Evolutionary conservation across 2,888 invertebrate genomes (phyloP).

Genomic region (Zhengitettix transpicula): DNA sequence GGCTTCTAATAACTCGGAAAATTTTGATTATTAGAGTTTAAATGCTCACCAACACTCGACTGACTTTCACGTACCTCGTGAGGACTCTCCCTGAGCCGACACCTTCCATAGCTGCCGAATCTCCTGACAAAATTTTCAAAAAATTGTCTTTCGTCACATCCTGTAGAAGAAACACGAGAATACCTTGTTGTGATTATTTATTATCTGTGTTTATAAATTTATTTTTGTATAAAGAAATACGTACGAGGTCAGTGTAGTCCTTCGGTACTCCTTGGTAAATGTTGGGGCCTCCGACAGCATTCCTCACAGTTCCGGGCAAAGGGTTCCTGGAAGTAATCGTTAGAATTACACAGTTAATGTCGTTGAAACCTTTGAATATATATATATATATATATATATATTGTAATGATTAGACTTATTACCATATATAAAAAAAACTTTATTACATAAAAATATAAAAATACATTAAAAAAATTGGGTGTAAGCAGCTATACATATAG

Average conservation of each 20-base stretch:
- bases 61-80: slow-evolving; percentile 19
- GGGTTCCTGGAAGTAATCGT: slow-evolving; percentile 32
- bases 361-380: no score
- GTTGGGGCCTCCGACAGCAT: slow-evolving; percentile 34
- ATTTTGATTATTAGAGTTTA: no score
- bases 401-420: no score
- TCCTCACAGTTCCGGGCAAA: slow-evolving; percentile 34
- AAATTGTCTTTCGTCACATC: slow-evolving; percentile 36
- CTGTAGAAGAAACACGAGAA: slow-evolving; percentile 16
- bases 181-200: not conserved
- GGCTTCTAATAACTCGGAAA: not conserved
- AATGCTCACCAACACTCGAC: no score
- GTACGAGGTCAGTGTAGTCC: slow-evolving; percentile 34
- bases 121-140: slow-evolving; percentile 34
- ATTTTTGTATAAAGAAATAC: slow-evolving; percentile 3
- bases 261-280: slow-evolving; percentile 36
- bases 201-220: not conserved
- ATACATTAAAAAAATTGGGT: no score
- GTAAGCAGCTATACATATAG: no score
- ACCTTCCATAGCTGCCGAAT: slow-evolving; percentile 26
- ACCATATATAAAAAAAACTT: no score
- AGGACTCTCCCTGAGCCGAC: slow-evolving; percentile 32
- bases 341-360: no score
- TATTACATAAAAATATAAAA: no score
- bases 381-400: no score